Percentiles rank a stretch among this genome's conserved stretches.
Conservation (phyloP, 2,797 vertebrate species). For the Odontamblyopus lacepedii region DNA sequence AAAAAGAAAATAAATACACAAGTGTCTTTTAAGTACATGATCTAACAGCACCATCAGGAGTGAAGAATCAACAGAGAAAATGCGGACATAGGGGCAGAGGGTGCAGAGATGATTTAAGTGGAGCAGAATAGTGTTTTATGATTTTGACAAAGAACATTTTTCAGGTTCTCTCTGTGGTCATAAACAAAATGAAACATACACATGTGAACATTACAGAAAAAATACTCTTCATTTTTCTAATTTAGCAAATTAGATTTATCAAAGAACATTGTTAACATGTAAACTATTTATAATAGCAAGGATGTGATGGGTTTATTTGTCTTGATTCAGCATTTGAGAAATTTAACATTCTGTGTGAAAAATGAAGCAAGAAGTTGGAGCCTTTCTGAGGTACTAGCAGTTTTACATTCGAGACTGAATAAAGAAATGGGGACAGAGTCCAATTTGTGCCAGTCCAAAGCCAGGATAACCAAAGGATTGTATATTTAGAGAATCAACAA, state of each 20-base stretch:
- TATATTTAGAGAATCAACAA: neutral
- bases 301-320: neutral
- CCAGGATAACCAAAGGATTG: neutral
- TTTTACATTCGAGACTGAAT: conserved; percentile 56
- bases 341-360: conserved; percentile 36
- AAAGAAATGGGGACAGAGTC: neutral
- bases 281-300: neutral
- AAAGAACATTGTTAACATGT: neutral
- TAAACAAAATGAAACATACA: conserved; percentile 17
- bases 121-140: conserved; percentile 31
- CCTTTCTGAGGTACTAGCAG: conserved; percentile 32
- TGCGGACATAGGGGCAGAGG: neutral
- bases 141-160: conserved; percentile 25
- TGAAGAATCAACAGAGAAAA: conserved; percentile 27
- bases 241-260: neutral
- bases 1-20: conserved; percentile 46
- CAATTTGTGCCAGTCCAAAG: conserved; percentile 9
- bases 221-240: neutral
- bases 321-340: conserved; percentile 1
- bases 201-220: conserved; percentile 7
- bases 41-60: conserved; percentile 47
- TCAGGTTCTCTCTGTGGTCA: conserved; percentile 16
- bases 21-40: conserved; percentile 34
- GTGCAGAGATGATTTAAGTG: conserved; percentile 19
- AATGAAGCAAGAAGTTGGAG: conserved; percentile 46